Evolutionary conservation across 2,888 invertebrate species (phyloP).

Genomic region (Hirtodrosophila duncani): DNA sequence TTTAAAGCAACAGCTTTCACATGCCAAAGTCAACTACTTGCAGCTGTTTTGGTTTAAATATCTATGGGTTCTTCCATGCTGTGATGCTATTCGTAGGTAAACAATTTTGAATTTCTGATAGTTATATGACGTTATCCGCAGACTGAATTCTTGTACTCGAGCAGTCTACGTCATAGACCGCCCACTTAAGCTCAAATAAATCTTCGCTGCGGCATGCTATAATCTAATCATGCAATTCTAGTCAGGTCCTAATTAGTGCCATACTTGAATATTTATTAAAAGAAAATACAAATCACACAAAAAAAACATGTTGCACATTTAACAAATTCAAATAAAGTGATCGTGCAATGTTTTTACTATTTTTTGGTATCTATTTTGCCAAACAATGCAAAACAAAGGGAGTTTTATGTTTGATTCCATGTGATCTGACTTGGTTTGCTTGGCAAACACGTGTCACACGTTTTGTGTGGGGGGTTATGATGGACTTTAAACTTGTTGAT

Average conservation of each 20-base stretch:
- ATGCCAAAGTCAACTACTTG: too few species aligned
- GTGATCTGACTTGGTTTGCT: constrained; percentile 12
- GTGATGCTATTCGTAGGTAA: too few species aligned
- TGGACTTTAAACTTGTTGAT: constrained; percentile 46
- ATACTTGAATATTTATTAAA: neutral
- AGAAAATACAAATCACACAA: neutral
- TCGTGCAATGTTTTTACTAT: too few species aligned
- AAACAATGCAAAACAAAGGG: constrained; percentile 12
- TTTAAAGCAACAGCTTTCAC: too few species aligned
- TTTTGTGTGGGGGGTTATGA: constrained; percentile 21
- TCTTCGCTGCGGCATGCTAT: constrained; percentile 31
- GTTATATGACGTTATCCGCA: too few species aligned
- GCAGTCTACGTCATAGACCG: constrained; percentile 28
- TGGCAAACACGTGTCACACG: constrained; percentile 55
- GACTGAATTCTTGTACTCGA: too few species aligned
- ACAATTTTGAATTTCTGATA: too few species aligned
- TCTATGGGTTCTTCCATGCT: too few species aligned
- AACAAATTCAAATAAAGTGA: too few species aligned
- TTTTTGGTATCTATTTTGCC: too few species aligned
- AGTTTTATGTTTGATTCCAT: constrained; percentile 4
- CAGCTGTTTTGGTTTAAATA: too few species aligned
- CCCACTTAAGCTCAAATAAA: constrained; percentile 13
- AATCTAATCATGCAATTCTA: constrained; percentile 2
- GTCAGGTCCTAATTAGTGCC: constrained; percentile 27
- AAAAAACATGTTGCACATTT: constrained; percentile 1